phyloP scores from a whole-genome alignment of 2,888 invertebrate species.

The Mythimna pallens region DNA sequence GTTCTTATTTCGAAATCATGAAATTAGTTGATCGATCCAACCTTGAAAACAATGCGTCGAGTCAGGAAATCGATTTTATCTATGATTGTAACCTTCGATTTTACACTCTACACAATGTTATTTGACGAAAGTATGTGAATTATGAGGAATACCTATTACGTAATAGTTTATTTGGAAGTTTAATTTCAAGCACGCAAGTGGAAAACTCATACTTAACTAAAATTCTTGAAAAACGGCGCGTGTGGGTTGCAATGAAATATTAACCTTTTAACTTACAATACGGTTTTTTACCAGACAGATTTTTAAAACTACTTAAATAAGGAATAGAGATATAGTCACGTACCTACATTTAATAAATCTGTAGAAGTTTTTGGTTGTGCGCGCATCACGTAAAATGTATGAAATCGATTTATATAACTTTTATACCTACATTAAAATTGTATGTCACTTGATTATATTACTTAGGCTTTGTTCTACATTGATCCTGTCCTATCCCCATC shows the following conservation, averaged over 20 bases:
- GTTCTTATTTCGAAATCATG: slow-evolving; percentile 4
- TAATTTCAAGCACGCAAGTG: slow-evolving; percentile 40
- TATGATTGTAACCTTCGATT: slow-evolving; percentile 33
- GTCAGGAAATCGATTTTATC: slow-evolving; percentile 52
- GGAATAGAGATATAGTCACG: not conserved
- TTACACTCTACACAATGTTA: slow-evolving; percentile 11
- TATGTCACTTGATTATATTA: too few species aligned
- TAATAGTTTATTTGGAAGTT: slow-evolving; percentile 39
- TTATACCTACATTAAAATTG: too few species aligned
- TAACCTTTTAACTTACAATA: slow-evolving; percentile 3
- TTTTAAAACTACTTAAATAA: slow-evolving; percentile 4
- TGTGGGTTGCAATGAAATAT: slow-evolving; percentile 3
- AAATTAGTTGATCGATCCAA: slow-evolving; percentile 29
- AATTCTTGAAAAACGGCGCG: slow-evolving; percentile 26
- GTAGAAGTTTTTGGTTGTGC: too few species aligned
- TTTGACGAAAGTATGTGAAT: slow-evolving; percentile 20
- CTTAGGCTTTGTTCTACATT: not conserved
- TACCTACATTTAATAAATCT: not conserved
- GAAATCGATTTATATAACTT: too few species aligned
- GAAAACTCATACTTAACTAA: slow-evolving; percentile 15
- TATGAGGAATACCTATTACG: slow-evolving; percentile 18
- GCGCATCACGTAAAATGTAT: too few species aligned
- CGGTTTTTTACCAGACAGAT: not conserved
- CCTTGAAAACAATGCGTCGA: slow-evolving; percentile 64
- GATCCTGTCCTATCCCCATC: not conserved